phyloP scores from a whole-genome alignment of 35 echinoderm and acorn worm species.

The Eucidaris tribuloides region DNA sequence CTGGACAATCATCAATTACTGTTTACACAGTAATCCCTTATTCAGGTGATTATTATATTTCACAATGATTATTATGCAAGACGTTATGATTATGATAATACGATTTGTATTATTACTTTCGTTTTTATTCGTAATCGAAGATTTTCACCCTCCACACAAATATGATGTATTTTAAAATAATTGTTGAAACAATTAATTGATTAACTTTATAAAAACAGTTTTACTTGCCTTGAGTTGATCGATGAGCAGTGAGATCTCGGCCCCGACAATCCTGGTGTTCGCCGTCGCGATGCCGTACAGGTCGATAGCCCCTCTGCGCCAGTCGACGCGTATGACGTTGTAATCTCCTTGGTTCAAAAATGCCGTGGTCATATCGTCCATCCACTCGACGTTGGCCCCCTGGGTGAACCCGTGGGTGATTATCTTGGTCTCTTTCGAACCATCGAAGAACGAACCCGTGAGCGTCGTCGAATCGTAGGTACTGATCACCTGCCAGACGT shows the following conservation, averaged over 20 bases:
- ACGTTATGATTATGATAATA: not conserved
- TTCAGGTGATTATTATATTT: not conserved
- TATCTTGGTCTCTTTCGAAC: conserved; percentile 46
- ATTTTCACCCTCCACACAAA: not conserved
- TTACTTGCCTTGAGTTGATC: conserved; percentile 54
- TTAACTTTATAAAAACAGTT: not conserved
- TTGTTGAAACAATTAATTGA: not conserved
- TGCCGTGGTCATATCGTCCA: conserved; percentile 51
- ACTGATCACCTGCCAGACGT: not conserved
- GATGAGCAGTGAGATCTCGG: conserved; percentile 63
- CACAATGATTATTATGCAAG: not conserved
- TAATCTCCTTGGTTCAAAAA: conserved; percentile 52
- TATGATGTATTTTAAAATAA: not conserved
- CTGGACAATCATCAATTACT: no score
- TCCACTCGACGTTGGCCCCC: conserved; percentile 54
- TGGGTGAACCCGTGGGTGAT: conserved; percentile 33
- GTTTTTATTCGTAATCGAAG: not conserved
- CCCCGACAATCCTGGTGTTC: conserved; percentile 74
- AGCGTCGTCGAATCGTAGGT: not conserved
- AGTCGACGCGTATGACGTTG: conserved; percentile 68
- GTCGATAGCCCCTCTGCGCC: conserved; percentile 29
- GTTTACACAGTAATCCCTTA: no score
- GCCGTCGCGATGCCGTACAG: conserved; percentile 44
- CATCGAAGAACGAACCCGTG: conserved; percentile 55
- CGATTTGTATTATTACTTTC: not conserved